phyloP scores from a whole-genome alignment of 2,113 vertebrate species.

The Plecturocebus donacophilus region DNA sequence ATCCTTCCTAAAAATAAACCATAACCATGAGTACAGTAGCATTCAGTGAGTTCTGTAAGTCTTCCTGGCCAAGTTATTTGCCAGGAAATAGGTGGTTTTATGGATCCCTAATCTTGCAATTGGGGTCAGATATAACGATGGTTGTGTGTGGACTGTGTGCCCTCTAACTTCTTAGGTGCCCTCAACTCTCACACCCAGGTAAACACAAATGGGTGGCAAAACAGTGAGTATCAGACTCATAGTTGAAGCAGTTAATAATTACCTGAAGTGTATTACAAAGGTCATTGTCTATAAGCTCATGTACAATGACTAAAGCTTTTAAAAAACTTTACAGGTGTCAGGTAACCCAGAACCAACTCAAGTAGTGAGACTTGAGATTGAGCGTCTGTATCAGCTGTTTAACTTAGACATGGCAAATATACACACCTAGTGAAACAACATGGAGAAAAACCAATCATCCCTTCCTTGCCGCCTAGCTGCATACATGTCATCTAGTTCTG shows the following conservation, averaged over 20 bases:
- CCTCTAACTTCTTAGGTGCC: background rate
- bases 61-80: background rate
- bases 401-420: background rate
- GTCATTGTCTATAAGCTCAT: background rate
- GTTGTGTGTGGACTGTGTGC: background rate
- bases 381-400: background rate
- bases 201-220: background rate
- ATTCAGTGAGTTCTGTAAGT: background rate
- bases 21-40: background rate
- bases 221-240: background rate
- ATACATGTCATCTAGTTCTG: background rate
- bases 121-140: background rate
- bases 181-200: background rate
- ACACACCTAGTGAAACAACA: background rate
- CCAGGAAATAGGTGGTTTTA: background rate
- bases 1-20: background rate
- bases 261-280: constrained; percentile 11
- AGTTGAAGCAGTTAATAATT: constrained; percentile 49
- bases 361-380: background rate
- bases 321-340: background rate
- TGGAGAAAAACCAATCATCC: background rate
- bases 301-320: background rate
- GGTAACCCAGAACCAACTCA: background rate
- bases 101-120: background rate
- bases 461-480: background rate